phyloP scores from a whole-genome alignment of 2,888 invertebrate species.

The Tenthredo distinguenda region DNA sequence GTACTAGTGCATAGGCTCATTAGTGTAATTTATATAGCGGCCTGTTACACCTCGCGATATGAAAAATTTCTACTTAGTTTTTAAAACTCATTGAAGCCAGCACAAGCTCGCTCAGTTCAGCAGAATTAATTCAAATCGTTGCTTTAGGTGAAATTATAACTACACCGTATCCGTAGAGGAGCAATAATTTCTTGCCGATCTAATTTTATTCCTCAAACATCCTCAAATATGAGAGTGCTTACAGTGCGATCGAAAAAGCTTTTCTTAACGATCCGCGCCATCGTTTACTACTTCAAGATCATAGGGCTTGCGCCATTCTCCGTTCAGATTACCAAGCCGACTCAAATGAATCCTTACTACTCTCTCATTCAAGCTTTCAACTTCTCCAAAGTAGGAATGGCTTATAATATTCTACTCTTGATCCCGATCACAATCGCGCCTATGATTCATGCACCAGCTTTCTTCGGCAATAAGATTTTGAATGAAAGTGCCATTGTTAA shows the following conservation, averaged over 20 bases:
- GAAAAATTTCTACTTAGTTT: neutral
- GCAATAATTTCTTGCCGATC: neutral
- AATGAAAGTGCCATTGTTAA: neutral
- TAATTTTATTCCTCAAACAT: neutral
- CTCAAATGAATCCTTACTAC: neutral
- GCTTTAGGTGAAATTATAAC: neutral
- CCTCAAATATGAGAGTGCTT: neutral
- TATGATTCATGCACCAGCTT: too few species aligned
- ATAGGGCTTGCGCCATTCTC: neutral
- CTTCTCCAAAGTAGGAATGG: neutral
- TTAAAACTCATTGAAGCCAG: neutral
- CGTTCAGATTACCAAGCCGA: neutral
- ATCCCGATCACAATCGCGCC: neutral
- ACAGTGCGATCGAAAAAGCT: neutral
- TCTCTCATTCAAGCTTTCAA: neutral
- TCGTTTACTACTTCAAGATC: neutral
- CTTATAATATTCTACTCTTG: neutral
- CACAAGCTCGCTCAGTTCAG: neutral
- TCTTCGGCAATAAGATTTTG: neutral
- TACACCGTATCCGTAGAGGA: neutral
- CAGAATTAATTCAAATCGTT: neutral
- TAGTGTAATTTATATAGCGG: neutral
- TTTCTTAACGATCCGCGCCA: neutral
- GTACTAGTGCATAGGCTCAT: neutral
- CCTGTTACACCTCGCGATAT: neutral